Evolutionary conservation across 2,797 vertebrate genomes (phyloP), one percentile per base, ranked within the genome.

Genomic region (Rhinogobio ventralis): DNA sequence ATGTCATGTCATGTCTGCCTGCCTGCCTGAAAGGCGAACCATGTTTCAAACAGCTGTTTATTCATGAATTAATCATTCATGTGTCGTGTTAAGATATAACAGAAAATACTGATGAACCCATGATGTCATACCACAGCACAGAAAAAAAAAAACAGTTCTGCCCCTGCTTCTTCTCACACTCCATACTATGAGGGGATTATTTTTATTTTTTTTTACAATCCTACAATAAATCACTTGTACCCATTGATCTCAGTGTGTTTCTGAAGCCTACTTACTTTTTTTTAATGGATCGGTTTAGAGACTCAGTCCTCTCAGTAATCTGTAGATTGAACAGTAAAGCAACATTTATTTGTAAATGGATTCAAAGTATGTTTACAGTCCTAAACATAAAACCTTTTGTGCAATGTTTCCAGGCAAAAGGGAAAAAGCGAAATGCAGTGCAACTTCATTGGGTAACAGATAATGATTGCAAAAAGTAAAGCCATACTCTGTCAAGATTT

Each of bases 231-330:
- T 68, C 36, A 69, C 30, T 30, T 55, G 11, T 25, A 30, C 7
- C 19, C 33, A 20, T 57, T 69, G n/a, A 69, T 67, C 46, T 67
- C 33, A 42, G 19, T 76, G 39, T 15, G 42, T 78, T 66, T 64
- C 36, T 55, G 20, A 86, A 79, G 23, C 75, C 45, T 45, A 89
- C 92, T 84, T 90, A 98, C 97, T 96, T 98, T 91, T 95, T 97
- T 92, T 95, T 71, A 85, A 96, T 82, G 1, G 95, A 95, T 51
- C 93, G 94, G 84, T 92, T 96, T 92, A 98, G 92, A 14, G 93
- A 96, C 91, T 97, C 96, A 0, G 97, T 95, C 86, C 96, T 94
- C 88, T 97, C 96, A 0, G 91, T 92, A 86, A 98, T 95, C 97
- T 99, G 88, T 75, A 51, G 79, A 73, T 4, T 30, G 17, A 68